These are phyloP conservation scores for Bos indicus DNA, from an alignment of 2,113 vertebrate species.

Conservation along the genomic window DNA sequence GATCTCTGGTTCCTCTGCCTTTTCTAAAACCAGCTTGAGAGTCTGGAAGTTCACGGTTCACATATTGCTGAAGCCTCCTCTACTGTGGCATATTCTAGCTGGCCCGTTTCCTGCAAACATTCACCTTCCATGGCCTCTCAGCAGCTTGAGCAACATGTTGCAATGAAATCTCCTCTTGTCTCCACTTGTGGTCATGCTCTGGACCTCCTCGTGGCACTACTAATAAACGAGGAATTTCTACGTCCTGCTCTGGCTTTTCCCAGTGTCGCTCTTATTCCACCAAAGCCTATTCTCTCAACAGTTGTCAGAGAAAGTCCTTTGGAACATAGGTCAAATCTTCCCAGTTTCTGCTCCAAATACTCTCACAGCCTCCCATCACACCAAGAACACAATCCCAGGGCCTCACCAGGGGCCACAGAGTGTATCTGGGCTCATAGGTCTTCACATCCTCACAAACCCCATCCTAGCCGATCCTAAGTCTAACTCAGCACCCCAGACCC, in stretches of 20 bases:
- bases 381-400: neutral
- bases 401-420: too few species aligned
- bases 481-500: neutral
- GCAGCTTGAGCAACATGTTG: neutral
- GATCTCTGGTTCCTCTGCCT: neutral
- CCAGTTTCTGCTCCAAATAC: neutral
- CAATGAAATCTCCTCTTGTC: neutral
- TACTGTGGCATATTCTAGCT: neutral
- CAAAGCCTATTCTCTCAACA: neutral
- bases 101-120: neutral
- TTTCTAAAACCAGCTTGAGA: neutral
- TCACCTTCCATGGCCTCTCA: rapidly evolving
- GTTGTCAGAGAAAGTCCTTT: neutral
- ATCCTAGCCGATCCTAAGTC: neutral
- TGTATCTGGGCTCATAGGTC: neutral
- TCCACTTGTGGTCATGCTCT: neutral
- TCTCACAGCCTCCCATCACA: neutral
- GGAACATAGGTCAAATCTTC: neutral
- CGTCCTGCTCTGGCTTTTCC: neutral
- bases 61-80: neutral
- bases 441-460: neutral
- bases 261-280: neutral
- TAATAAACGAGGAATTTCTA: neutral
- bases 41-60: neutral
- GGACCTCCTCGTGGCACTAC: neutral